Evolutionary conservation across 2,113 vertebrate species (phyloP), one percentile per base, ranked within the genome.

Genomic region (Sminthopsis crassicaudata): DNA sequence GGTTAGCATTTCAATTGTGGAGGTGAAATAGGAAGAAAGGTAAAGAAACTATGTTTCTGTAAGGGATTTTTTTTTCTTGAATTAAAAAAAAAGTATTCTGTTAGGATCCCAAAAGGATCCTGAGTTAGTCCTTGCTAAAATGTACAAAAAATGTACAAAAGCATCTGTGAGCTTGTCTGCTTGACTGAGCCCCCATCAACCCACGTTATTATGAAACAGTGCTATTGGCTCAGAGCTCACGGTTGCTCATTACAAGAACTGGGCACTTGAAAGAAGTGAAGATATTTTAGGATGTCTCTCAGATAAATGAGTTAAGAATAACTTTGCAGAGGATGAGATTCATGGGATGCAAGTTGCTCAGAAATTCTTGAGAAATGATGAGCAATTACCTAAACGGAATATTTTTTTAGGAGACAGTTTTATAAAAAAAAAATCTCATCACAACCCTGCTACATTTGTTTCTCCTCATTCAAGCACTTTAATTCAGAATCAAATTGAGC

Each of bases 271-370:
- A 89, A 89, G 97, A 91, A 97, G 92, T 0, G 92, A 46, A 95
- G 97, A 90, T 91, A 90, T 11, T 94, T 97, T 97, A 94, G 97
- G 96, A 97, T 98, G 97, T 96, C 94, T 97, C 90, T 52, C 95
- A 98, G 98, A 98, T 98, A 96, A 96, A 95, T 46, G 90, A 97
- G 36, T 53, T 48, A 76, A 26, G 92, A 96, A 96, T 76, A 42
- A 60, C 50, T 67, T 3, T 89, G 23, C 95, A 96, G 96, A 94
- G 93, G 96, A 95, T 93, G 93, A 9, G 94, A 0, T 91, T 95
- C 93, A 42, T 4, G 0, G 93, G 89, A 96, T 95, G 92, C 50
- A 90, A 84, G 76, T 94, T 91, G 91, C 55, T 97, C 97, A 36
- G 12, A 42, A 95, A 25, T 93, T 94, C 92, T 9, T 50, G 51